These are phyloP conservation scores for Dufourea novaeangliae DNA, from an alignment of 1,140 invertebrate species.

Conservation along the genomic window DNA sequence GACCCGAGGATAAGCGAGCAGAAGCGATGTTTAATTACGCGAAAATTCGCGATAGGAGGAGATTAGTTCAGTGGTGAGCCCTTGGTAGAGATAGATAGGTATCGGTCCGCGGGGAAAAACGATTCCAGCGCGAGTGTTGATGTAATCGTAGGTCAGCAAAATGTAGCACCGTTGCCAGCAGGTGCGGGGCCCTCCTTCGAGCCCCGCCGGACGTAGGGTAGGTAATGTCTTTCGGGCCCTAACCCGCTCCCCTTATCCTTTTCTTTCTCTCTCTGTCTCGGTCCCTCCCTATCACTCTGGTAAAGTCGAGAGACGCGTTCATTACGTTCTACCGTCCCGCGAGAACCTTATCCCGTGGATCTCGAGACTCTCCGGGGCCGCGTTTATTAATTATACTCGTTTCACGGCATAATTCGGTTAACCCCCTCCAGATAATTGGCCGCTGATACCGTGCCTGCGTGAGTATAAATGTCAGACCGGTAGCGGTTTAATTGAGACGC, in stretches of 20 bases:
- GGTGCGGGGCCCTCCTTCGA: constrained; percentile 55
- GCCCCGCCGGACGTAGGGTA: constrained; percentile 62
- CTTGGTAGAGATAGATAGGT: constrained; percentile 35
- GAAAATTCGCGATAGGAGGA: constrained; percentile 28
- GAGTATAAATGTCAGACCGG: background rate
- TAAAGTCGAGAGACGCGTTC: constrained; percentile 19
- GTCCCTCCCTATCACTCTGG: too few species aligned
- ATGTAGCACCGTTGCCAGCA: constrained; percentile 51
- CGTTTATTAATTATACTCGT: constrained; percentile 56
- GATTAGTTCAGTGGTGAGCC: constrained; percentile 21
- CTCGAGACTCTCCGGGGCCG: background rate
- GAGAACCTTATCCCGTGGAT: constrained; percentile 33
- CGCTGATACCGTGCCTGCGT: background rate
- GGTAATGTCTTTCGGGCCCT: constrained; percentile 59
- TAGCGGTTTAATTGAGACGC: constrained; percentile 20
- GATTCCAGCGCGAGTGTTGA: constrained; percentile 49
- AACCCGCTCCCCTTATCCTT: background rate
- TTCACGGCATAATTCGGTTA: constrained; percentile 35
- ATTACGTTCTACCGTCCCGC: constrained; percentile 28
- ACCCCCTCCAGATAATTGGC: constrained; percentile 29
- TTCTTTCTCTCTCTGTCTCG: background rate
- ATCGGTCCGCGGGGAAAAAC: constrained; percentile 60
- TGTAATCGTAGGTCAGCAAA: constrained; percentile 66
- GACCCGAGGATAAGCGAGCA: background rate
- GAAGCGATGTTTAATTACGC: constrained; percentile 5